phyloP scores from a whole-genome alignment of 2,888 invertebrate genomes.

The Herminia tarsipennalis region DNA sequence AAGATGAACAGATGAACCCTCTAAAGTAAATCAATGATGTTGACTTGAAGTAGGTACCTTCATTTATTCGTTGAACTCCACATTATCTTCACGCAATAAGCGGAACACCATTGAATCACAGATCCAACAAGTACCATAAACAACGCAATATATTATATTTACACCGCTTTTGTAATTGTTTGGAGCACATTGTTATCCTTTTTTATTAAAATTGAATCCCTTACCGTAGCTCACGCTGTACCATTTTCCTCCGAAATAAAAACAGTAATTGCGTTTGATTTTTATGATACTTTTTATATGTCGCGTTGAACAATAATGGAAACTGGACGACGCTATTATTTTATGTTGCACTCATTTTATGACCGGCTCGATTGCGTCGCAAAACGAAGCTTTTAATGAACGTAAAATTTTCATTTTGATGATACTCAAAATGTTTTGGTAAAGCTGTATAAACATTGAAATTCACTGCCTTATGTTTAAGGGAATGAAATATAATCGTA shows the following conservation, averaged over 20 bases:
- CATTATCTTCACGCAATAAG: too few species aligned
- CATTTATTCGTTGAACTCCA: too few species aligned
- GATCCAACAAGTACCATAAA: too few species aligned
- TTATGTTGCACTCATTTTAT: constrained; percentile 56
- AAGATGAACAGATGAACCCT: too few species aligned
- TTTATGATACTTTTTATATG: constrained; percentile 68
- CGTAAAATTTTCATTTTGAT: constrained; percentile 32
- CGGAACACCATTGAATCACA: too few species aligned
- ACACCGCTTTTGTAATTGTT: too few species aligned
- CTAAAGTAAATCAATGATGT: too few species aligned
- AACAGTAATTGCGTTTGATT: constrained; percentile 62
- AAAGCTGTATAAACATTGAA: background rate
- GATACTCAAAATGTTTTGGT: constrained; percentile 3
- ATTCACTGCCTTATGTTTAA: background rate
- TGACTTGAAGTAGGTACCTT: too few species aligned
- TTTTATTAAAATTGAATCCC: too few species aligned
- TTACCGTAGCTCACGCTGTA: too few species aligned
- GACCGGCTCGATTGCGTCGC: constrained; percentile 40
- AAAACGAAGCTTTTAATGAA: constrained; percentile 19
- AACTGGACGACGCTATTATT: constrained; percentile 55
- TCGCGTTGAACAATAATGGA: constrained; percentile 63
- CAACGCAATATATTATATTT: too few species aligned
- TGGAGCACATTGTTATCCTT: too few species aligned
- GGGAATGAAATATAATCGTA: background rate
- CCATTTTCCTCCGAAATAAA: constrained; percentile 33